A percentile compares a stretch with the other conserved stretches of the same genome.
Evolutionary conservation across 2,888 invertebrate genomes (phyloP).

Genomic region (Scaptomyza polygonia): DNA sequence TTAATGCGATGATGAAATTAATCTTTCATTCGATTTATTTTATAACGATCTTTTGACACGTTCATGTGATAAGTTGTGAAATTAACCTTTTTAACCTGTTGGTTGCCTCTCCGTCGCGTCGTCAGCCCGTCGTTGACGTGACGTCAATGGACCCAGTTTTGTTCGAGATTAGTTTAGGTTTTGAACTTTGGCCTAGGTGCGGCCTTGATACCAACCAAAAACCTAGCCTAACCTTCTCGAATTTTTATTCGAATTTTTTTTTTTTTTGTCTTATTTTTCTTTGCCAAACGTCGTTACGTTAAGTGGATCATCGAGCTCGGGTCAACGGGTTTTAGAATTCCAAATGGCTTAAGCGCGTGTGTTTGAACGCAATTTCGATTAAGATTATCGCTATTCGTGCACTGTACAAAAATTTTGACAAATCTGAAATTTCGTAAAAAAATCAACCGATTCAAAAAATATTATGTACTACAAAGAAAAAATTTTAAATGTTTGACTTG

Average conservation of each 20-base stretch:
- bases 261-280: not conserved
- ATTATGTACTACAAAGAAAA: no score
- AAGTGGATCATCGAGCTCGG: conserved; percentile 59
- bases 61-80: conserved; percentile 4
- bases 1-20: no score
- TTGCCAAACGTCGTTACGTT: conserved; percentile 3
- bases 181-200: conserved; percentile 38
- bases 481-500: no score
- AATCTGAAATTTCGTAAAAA: not conserved
- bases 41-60: conserved; percentile 42
- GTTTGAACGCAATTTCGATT: no score
- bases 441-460: not conserved
- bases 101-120: no score
- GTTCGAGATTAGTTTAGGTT: conserved; percentile 36
- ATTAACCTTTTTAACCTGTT: conserved; percentile 22
- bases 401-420: no score
- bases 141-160: conserved; percentile 22
- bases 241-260: conserved; percentile 5
- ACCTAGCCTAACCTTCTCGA: conserved; percentile 33
- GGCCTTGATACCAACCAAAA: conserved; percentile 41
- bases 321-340: conserved; percentile 60
- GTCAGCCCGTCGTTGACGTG: conserved; percentile 16
- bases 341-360: conserved; percentile 16
- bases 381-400: conserved; percentile 13
- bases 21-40: no score